These are phyloP conservation scores for Indri indri DNA, from an alignment of 2,113 vertebrate species.

Conservation along the genomic window DNA sequence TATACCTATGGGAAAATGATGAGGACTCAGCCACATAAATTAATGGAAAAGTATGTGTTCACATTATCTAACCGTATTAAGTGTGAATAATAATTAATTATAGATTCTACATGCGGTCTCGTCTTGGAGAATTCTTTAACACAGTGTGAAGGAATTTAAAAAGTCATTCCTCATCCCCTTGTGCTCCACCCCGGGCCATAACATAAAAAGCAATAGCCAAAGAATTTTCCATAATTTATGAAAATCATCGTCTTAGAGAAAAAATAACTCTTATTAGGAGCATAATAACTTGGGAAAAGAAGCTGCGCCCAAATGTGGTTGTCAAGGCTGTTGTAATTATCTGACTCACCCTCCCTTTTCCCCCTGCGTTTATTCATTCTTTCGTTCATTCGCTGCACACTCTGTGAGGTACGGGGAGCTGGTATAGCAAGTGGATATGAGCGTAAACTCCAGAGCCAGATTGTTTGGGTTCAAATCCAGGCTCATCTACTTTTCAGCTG, in stretches of 20 bases:
- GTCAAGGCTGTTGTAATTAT: background rate
- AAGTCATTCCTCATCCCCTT: conserved; percentile 54
- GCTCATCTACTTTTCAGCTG: background rate
- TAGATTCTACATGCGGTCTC: conserved; percentile 47
- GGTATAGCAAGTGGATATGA: rapidly evolving
- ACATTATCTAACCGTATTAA: conserved; percentile 79
- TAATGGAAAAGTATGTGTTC: conserved; percentile 76
- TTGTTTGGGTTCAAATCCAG: background rate
- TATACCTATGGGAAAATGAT: conserved; percentile 78
- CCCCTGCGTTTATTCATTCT: background rate
- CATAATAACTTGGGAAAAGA: background rate
- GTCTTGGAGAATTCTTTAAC: conserved; percentile 55
- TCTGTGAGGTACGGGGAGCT: background rate
- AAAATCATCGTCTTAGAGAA: conserved; percentile 63
- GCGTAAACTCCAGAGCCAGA: background rate
- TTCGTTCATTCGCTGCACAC: background rate
- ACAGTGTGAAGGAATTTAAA: conserved; percentile 61
- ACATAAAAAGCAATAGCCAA: conserved; percentile 62
- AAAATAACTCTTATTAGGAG: conserved; percentile 51
- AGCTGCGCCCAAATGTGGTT: background rate
- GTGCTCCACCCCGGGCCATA: conserved; percentile 63
- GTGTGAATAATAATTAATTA: conserved; percentile 81
- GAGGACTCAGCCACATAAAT: conserved; percentile 71
- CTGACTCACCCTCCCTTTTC: background rate
- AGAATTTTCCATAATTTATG: conserved; percentile 73